Conservation (phyloP, 2,113 vertebrate genomes). For the Rostratula benghalensis region DNA sequence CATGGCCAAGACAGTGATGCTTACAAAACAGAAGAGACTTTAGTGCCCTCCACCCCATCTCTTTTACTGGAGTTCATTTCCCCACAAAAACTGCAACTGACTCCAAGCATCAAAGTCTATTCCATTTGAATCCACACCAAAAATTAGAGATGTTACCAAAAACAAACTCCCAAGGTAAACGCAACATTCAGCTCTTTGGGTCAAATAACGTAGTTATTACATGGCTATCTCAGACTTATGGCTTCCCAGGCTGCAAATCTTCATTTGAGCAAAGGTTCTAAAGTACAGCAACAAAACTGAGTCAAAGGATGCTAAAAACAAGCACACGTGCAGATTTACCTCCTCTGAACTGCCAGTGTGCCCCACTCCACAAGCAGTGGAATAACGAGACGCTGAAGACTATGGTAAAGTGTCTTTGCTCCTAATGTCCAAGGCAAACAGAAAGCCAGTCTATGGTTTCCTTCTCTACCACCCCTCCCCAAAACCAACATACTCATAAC, state of each 20-base stretch:
- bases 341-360: background rate
- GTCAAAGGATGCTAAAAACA: background rate
- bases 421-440: background rate
- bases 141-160: background rate
- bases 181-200: background rate
- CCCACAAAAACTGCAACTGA: background rate
- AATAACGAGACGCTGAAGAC: background rate
- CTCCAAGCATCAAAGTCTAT: background rate
- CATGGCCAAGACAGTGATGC: background rate
- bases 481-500: background rate
- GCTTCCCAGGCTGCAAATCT: background rate
- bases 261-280: background rate
- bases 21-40: background rate
- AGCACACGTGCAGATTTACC: background rate
- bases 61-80: background rate
- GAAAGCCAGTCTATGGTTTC: background rate
- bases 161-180: background rate
- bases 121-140: background rate
- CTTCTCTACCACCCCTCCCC: accelerated
- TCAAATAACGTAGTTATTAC: background rate
- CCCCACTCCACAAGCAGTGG: background rate
- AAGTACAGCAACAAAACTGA: background rate
- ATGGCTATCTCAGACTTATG: background rate
- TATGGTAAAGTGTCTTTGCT: background rate
- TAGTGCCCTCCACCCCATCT: accelerated